A percentile compares a stretch with the other conserved stretches of the same genome.
Conservation (phyloP, 2,888 invertebrate genomes). For the Conistra vaccinii region DNA sequence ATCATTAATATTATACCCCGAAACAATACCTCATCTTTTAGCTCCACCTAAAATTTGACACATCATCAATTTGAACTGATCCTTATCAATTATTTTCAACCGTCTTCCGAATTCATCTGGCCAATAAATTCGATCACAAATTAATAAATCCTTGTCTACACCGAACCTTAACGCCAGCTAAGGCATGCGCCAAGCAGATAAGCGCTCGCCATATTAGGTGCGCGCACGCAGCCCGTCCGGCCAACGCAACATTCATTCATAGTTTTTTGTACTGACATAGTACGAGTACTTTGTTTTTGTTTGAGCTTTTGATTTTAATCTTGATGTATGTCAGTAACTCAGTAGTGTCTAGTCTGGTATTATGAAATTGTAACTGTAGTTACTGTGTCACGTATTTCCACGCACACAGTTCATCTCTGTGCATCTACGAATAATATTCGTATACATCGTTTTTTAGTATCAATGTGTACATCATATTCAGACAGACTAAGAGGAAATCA, state of each 20-base stretch:
- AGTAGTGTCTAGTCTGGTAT: slow-evolving; percentile 20
- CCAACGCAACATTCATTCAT: slow-evolving; percentile 73
- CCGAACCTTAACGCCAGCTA: slow-evolving; percentile 32
- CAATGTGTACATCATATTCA: not conserved
- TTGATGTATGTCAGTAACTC: slow-evolving; percentile 44
- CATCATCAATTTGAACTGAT: not conserved
- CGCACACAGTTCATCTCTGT: not conserved
- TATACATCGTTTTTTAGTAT: too few relatives aligned
- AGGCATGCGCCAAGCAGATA: slow-evolving; percentile 50
- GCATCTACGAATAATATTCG: slow-evolving; percentile 2
- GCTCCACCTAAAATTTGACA: not conserved
- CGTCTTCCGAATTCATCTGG: not conserved
- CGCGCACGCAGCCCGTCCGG: slow-evolving; percentile 67
- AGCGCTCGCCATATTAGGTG: slow-evolving; percentile 71
- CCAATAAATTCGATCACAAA: not conserved
- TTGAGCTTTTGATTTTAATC: slow-evolving; percentile 67
- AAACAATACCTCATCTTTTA: not conserved
- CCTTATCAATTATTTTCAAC: slow-evolving; percentile 7
- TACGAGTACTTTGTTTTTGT: slow-evolving; percentile 51
- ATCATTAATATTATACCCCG: too few relatives aligned
- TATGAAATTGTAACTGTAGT: slow-evolving; percentile 20
- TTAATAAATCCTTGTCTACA: slow-evolving; percentile 8
- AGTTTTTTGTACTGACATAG: slow-evolving; percentile 67
- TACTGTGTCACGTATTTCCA: slow-evolving; percentile 1
- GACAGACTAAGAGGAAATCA: not conserved